Conservation (phyloP, 2,888 invertebrate genomes). For the Drosophila borborema region DNA sequence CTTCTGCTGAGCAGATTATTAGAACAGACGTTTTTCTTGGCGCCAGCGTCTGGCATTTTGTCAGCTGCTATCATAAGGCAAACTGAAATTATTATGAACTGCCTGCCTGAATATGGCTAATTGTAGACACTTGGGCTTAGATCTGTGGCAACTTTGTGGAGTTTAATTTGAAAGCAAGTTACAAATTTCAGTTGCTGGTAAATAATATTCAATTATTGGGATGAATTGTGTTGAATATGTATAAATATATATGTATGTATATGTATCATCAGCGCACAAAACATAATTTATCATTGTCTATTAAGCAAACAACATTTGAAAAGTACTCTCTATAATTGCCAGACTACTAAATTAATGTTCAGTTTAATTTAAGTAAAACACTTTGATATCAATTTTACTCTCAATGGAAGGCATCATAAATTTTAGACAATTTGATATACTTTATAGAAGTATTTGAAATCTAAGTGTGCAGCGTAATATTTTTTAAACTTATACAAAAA, state of each 20-base stretch:
- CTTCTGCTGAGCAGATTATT: conserved; percentile 48
- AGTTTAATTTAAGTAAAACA: neutral
- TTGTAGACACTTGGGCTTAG: conserved; percentile 11
- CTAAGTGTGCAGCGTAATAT: too few relatives aligned
- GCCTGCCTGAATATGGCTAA: conserved; percentile 16
- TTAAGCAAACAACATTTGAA: neutral
- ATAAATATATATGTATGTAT: neutral
- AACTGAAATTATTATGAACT: conserved; percentile 36
- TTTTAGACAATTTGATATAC: neutral
- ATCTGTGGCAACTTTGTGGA: conserved; percentile 1
- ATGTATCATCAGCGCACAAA: neutral
- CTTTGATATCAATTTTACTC: neutral
- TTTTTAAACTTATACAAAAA: too few relatives aligned
- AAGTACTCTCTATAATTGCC: neutral
- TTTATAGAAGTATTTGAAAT: neutral
- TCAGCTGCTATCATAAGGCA: conserved; percentile 21
- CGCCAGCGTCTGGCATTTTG: conserved; percentile 50
- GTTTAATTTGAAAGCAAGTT: neutral
- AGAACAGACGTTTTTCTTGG: conserved; percentile 62
- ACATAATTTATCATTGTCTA: neutral
- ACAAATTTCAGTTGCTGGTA: neutral
- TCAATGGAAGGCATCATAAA: neutral
- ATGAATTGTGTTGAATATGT: neutral
- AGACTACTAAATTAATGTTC: neutral
- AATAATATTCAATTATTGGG: neutral